Conservation (phyloP, 2,888 invertebrate genomes). For the Nephrotoma guestfalica region DNA sequence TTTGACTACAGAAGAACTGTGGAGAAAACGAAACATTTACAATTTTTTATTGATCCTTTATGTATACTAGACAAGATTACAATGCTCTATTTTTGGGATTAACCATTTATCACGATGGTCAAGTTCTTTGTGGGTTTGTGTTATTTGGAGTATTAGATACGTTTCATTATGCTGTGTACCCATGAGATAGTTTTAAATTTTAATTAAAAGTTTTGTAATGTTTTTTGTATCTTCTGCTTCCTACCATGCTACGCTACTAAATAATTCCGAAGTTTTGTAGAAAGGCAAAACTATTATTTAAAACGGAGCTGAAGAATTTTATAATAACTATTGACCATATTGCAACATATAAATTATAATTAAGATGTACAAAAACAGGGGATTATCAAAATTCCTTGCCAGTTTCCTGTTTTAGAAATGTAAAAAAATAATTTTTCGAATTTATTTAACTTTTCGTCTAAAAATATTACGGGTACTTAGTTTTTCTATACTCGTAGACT, state of each 20-base stretch:
- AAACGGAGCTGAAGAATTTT: not conserved
- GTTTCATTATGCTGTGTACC: not conserved
- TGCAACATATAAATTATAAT: no score
- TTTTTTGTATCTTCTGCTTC: not conserved
- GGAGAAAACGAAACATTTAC: not conserved
- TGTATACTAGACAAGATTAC: not conserved
- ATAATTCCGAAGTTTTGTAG: not conserved
- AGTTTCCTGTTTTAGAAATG: no score
- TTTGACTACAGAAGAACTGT: no score
- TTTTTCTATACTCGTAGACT: no score
- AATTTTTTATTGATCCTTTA: not conserved
- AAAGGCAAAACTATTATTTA: not conserved
- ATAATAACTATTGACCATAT: not conserved
- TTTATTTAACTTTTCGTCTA: no score
- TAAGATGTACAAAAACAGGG: no score
- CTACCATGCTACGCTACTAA: not conserved
- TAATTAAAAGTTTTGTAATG: not conserved
- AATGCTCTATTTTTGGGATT: not conserved
- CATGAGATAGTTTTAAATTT: not conserved
- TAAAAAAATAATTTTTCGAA: no score
- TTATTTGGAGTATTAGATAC: not conserved
- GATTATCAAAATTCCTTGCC: no score
- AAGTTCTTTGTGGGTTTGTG: not conserved
- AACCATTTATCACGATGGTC: not conserved
- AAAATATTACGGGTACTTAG: no score